A percentile compares a stretch with the other conserved stretches of the same genome.
Evolutionary conservation across 2,888 invertebrate species (phyloP).

Genomic region (Salpingus planirostris): DNA sequence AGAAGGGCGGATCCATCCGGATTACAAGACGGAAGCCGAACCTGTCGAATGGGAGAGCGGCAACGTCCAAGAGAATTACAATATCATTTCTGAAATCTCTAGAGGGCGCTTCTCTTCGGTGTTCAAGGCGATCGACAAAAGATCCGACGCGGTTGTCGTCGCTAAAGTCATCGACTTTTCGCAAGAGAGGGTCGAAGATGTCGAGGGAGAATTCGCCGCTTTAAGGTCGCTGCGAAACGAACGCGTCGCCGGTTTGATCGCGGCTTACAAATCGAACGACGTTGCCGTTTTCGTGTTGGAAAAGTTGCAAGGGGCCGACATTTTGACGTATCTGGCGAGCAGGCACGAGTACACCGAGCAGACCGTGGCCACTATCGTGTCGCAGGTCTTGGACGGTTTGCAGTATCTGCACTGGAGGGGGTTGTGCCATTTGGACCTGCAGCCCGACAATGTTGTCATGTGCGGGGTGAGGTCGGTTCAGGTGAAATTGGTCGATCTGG

Average conservation of each 20-base stretch:
- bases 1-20: slow-evolving; percentile 54
- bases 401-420: slow-evolving; percentile 95
- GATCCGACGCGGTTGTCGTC: slow-evolving; percentile 65
- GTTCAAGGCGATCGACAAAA: slow-evolving; percentile 70
- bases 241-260: slow-evolving; percentile 67
- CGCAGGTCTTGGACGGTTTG: slow-evolving; percentile 80
- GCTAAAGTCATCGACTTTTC: slow-evolving; percentile 72
- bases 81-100: slow-evolving; percentile 76
- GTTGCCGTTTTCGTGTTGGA: slow-evolving; percentile 67
- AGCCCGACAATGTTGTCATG: slow-evolving; percentile 94
- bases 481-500: slow-evolving; percentile 89
- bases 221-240: slow-evolving; percentile 78
- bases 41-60: slow-evolving; percentile 66
- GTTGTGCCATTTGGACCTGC: slow-evolving; percentile 78
- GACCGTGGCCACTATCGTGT: slow-evolving; percentile 76
- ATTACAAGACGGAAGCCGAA: slow-evolving; percentile 65
- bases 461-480: slow-evolving; percentile 73
- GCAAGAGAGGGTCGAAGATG: slow-evolving; percentile 54
- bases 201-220: slow-evolving; percentile 76
- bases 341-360: slow-evolving; percentile 90
- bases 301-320: slow-evolving; percentile 83
- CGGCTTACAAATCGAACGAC: slow-evolving; percentile 63
- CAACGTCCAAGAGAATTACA: slow-evolving; percentile 66
- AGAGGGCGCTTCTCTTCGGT: slow-evolving; percentile 83
- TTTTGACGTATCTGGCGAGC: slow-evolving; percentile 80